Evolutionary conservation across 92 coral and sea anemone species (phyloP).

Genomic region (Heteractis magnifica): DNA sequence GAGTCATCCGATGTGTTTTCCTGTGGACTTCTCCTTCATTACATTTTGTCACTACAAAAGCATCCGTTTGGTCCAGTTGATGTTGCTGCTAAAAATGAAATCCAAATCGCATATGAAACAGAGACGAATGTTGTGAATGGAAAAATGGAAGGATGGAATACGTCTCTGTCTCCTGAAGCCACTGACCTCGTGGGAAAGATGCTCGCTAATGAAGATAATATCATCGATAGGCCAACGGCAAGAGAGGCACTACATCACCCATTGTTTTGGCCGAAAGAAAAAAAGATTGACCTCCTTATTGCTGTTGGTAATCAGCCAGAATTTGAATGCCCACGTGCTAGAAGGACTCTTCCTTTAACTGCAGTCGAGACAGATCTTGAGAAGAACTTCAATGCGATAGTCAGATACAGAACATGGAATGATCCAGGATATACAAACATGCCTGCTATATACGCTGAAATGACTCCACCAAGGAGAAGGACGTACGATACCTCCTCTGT

Average conservation of each 20-base stretch:
- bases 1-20: not conserved
- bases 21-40: not conserved
- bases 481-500: conserved; percentile 21
- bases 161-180: conserved; percentile 26
- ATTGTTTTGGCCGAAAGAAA: conserved; percentile 44
- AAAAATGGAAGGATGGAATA: not conserved
- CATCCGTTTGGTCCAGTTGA: conserved; percentile 30
- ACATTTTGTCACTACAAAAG: conserved; percentile 15
- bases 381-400: no score
- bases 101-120: not conserved
- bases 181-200: conserved; percentile 18
- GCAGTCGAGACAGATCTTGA: no score
- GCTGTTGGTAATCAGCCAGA: no score
- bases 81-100: not conserved
- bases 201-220: not conserved
- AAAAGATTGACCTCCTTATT: conserved; percentile 7
- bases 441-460: conserved; percentile 17
- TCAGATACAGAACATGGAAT: no score
- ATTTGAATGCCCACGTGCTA: conserved; percentile 26
- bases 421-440: not conserved
- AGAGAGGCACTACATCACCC: conserved; percentile 13
- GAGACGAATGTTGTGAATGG: conserved; percentile 10
- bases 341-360: not conserved
- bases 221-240: conserved; percentile 9
- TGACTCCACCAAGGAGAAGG: conserved; percentile 8